phyloP scores from a whole-genome alignment of 1,140 invertebrate genomes.

The Hestina assimilis region DNA sequence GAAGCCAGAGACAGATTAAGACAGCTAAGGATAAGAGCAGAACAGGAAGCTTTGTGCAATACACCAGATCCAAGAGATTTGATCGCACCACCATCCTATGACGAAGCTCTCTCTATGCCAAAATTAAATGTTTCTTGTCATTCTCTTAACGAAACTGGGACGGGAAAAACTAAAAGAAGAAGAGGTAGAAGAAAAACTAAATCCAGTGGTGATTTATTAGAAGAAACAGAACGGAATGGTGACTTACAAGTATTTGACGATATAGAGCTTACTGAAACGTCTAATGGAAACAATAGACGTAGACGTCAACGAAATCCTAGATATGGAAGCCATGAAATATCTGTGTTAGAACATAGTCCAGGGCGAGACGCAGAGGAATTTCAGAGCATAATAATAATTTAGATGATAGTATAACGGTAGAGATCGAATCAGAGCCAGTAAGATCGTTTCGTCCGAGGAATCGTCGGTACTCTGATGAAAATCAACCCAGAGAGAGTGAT shows the following conservation, averaged over 20 bases:
- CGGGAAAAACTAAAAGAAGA: constrained; percentile 68
- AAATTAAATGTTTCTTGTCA: constrained; percentile 79
- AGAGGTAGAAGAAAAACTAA: constrained; percentile 74
- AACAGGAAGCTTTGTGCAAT: constrained; percentile 80
- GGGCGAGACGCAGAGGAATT: constrained; percentile 57
- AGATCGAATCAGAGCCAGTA: constrained; percentile 56
- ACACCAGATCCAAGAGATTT: constrained; percentile 82
- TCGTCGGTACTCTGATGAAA: constrained; percentile 53
- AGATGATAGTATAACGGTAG: constrained; percentile 45
- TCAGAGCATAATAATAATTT: constrained; percentile 51
- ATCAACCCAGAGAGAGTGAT: constrained; percentile 57
- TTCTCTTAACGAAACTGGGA: constrained; percentile 78
- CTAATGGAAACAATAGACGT: constrained; percentile 39
- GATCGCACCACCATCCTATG: constrained; percentile 84
- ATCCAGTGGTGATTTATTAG: constrained; percentile 74
- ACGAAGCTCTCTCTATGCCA: constrained; percentile 85
- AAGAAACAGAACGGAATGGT: constrained; percentile 67
- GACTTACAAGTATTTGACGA: constrained; percentile 50
- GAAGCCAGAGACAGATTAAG: constrained; percentile 75
- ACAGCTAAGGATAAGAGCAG: constrained; percentile 76
- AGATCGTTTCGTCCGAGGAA: constrained; percentile 46
- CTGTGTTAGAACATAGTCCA: constrained; percentile 64
- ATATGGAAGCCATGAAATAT: constrained; percentile 67
- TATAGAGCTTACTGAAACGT: constrained; percentile 46
- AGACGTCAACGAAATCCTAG: constrained; percentile 56